Evolutionary conservation across 2,888 invertebrate species (phyloP).

Genomic region (Lepidonotus clava): DNA sequence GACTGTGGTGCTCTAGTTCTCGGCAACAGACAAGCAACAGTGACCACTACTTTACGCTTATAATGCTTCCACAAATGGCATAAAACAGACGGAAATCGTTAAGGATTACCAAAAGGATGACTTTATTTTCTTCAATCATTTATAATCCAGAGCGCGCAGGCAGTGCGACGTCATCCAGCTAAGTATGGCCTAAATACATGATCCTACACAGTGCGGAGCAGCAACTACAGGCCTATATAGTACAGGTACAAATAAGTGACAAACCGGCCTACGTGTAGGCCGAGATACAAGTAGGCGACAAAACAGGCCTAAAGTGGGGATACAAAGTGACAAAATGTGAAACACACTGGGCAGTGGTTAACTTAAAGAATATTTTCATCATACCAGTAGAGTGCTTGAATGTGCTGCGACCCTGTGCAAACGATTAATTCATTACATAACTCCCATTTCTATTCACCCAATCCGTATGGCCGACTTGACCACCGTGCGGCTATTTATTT

Average conservation of each 20-base stretch:
- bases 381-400: neutral
- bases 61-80: neutral
- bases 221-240: neutral
- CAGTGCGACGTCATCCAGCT: neutral
- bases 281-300: too few species aligned
- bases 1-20: neutral
- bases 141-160: neutral
- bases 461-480: too few species aligned
- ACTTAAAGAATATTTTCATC: too few species aligned
- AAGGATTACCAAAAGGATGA: neutral
- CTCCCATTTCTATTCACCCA: too few species aligned
- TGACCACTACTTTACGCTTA: too few species aligned
- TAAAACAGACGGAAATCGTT: neutral
- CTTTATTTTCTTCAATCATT: neutral
- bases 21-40: constrained; percentile 1
- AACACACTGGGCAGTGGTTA: neutral
- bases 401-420: neutral
- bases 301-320: neutral
- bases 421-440: too few species aligned
- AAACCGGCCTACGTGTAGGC: too few species aligned
- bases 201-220: neutral
- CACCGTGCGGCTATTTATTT: neutral
- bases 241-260: too few species aligned
- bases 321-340: neutral
- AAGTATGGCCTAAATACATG: constrained; percentile 16